A percentile compares a stretch with the other conserved stretches of the same genome.
These are phyloP conservation scores for Halocynthia aurantium DNA, from an alignment of 23 tunicate genomes.

Conservation along the genomic window DNA sequence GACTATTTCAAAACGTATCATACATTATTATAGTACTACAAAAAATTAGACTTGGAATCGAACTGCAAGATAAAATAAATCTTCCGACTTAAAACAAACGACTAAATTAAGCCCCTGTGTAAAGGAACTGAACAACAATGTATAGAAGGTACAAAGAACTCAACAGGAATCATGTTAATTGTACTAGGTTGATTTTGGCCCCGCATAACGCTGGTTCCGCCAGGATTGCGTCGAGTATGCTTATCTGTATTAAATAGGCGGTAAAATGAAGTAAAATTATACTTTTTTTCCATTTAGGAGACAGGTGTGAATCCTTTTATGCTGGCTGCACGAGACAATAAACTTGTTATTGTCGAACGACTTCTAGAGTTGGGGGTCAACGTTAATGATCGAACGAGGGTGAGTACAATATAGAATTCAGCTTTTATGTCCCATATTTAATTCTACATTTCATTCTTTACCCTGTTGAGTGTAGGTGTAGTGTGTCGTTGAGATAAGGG, in stretches of 20 bases:
- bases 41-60: no score
- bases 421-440: neutral
- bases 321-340: conserved; percentile 88
- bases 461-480: neutral
- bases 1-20: no score
- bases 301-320: conserved; percentile 73
- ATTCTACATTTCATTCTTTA: neutral
- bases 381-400: conserved; percentile 72
- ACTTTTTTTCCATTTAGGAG: conserved; percentile 34
- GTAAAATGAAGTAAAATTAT: neutral
- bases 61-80: no score
- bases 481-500: neutral
- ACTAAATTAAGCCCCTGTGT: no score
- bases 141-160: no score
- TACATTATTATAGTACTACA: no score
- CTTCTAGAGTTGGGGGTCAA: conserved; percentile 82
- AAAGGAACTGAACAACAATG: no score
- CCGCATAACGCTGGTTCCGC: no score
- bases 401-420: conserved; percentile 2
- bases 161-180: no score
- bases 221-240: no score
- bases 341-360: conserved; percentile 63
- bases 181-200: no score
- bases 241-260: neutral
- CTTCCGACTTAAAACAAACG: no score